A percentile compares a stretch with the other conserved stretches of the same genome.
These are phyloP conservation scores for Cryptus armator DNA, from an alignment of 2,888 invertebrate species.

Conservation along the genomic window DNA sequence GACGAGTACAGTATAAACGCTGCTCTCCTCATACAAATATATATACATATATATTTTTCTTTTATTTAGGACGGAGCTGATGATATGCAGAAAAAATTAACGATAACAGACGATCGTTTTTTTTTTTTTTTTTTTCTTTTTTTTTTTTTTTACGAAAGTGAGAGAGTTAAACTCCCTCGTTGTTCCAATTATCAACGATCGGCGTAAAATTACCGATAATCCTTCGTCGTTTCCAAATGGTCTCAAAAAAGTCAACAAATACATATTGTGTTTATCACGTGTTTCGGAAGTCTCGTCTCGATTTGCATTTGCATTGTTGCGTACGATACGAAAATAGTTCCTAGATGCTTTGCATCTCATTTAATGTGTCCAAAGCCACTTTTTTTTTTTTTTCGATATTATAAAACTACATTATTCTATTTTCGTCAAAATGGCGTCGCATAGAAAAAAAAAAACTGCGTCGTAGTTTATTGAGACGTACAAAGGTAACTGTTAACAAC, in stretches of 20 bases:
- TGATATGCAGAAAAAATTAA: slow-evolving; percentile 50
- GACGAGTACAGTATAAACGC: slow-evolving; percentile 65
- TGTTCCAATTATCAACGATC: slow-evolving; percentile 18
- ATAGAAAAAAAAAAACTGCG: slow-evolving; percentile 6
- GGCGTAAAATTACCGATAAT: slow-evolving; percentile 14
- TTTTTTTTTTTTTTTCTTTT: not conserved
- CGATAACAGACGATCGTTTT: slow-evolving; percentile 5
- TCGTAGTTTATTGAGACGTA: slow-evolving; percentile 23
- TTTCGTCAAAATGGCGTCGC: not conserved
- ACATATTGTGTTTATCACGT: slow-evolving; percentile 33
- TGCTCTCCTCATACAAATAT: slow-evolving; percentile 14
- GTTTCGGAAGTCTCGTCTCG: slow-evolving; percentile 3
- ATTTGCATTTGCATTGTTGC: not conserved
- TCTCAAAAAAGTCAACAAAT: slow-evolving; percentile 24
- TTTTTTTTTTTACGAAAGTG: not conserved
- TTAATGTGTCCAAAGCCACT: not conserved
- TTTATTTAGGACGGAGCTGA: slow-evolving; percentile 67
- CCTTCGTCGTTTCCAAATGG: slow-evolving; percentile 14
- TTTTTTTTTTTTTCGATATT: not conserved
- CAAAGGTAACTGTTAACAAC: slow-evolving; percentile 23
- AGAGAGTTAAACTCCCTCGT: not conserved
- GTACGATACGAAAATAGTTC: not conserved
- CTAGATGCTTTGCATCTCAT: slow-evolving; percentile 10
- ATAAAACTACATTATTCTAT: not conserved
- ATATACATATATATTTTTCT: slow-evolving; percentile 49